Conservation (phyloP, 1,140 invertebrate species). For the Phymorhynchus buccinoides region DNA sequence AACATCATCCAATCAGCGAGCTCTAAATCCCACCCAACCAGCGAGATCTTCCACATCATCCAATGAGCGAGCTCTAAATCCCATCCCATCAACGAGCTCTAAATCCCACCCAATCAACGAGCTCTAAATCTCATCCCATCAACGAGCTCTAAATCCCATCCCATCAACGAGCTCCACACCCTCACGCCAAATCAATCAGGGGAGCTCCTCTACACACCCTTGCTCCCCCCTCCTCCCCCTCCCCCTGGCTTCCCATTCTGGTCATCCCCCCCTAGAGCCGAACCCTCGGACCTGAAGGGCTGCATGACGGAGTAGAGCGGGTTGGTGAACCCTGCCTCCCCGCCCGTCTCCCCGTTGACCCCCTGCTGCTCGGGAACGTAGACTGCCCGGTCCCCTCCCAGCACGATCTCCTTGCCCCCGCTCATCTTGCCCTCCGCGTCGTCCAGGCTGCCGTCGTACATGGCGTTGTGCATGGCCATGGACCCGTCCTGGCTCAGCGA, state of each 20-base stretch:
- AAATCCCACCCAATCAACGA: too few relatives aligned
- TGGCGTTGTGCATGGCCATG: constrained; percentile 55
- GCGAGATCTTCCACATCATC: too few relatives aligned
- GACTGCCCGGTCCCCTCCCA: constrained; percentile 29
- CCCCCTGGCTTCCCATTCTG: neutral
- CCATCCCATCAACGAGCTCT: too few relatives aligned
- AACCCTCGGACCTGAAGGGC: neutral
- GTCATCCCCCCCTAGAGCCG: neutral
- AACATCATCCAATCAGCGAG: too few relatives aligned
- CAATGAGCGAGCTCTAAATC: too few relatives aligned
- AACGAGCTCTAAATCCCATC: too few relatives aligned
- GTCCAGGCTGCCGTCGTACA: constrained; percentile 54
- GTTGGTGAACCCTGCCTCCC: constrained; percentile 38
- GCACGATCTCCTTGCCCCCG: constrained; percentile 33
- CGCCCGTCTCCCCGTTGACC: neutral
- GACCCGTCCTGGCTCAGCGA: constrained; percentile 50
- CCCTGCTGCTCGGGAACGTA: neutral
- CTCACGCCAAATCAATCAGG: too few relatives aligned
- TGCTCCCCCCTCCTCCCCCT: neutral
- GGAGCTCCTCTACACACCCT: neutral
- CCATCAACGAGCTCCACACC: too few relatives aligned
- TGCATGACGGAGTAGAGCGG: constrained; percentile 35
- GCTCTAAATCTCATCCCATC: too few relatives aligned
- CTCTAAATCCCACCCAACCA: too few relatives aligned
- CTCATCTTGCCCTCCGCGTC: constrained; percentile 78